A percentile compares a stretch with the other conserved stretches of the same genome.
Conservation (phyloP, 2,113 vertebrate genomes). For the Heliornis fulica region DNA sequence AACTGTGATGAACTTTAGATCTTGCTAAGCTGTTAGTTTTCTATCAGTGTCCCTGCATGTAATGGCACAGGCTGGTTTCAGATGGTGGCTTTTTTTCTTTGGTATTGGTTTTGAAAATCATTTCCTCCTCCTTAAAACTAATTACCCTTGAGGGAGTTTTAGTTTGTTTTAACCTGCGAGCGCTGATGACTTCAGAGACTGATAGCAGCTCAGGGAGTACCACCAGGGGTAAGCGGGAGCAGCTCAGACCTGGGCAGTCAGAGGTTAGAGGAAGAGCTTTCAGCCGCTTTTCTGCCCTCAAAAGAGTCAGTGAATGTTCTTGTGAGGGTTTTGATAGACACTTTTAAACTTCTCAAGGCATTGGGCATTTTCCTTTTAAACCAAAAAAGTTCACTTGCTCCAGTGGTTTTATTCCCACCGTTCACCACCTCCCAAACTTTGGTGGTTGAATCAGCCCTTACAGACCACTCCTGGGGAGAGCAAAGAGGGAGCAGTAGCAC, state of each 20-base stretch:
- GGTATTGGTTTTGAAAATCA: not conserved
- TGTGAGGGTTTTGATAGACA: not conserved
- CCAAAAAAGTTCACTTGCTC: not conserved
- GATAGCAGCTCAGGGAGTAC: conserved; percentile 19
- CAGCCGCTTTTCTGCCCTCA: no score
- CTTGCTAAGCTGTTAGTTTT: not conserved
- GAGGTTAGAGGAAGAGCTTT: not conserved
- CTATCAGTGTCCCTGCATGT: not conserved
- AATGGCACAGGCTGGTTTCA: not conserved
- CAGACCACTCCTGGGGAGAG: not conserved
- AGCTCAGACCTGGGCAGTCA: not conserved
- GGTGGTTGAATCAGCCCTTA: not conserved
- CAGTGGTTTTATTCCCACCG: not conserved
- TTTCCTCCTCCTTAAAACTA: conserved; percentile 20
- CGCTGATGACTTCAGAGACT: conserved; percentile 10
- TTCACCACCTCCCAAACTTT: not conserved
- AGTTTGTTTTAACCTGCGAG: conserved; percentile 5
- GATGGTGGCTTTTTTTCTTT: not conserved
- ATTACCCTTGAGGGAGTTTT: not conserved
- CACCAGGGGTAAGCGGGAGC: not conserved
- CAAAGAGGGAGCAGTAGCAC: not conserved
- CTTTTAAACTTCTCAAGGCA: not conserved
- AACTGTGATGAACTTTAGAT: not conserved
- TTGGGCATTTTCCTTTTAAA: not conserved
- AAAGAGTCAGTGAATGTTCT: no score